These are phyloP conservation scores for Dicerorhinus sumatrensis DNA, from an alignment of 2,113 vertebrate genomes.

Conservation along the genomic window DNA sequence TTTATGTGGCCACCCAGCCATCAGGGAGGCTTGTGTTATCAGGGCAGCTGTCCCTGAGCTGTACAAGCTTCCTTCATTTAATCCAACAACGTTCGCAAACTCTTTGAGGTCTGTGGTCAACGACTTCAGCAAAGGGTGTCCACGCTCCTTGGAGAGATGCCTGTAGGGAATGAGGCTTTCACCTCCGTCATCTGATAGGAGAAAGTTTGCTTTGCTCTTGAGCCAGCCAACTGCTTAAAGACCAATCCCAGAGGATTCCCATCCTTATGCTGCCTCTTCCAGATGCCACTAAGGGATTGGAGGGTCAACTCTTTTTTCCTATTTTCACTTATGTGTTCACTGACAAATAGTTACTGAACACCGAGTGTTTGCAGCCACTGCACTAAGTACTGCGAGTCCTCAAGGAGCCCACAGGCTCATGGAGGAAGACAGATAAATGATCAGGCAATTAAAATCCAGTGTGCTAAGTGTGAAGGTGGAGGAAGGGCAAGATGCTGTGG, in stretches of 20 bases:
- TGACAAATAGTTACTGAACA: neutral
- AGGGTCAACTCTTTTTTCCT: too few relatives aligned
- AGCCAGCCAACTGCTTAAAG: neutral
- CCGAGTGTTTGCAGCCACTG: neutral
- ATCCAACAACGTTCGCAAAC: neutral
- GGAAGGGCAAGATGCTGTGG: neutral
- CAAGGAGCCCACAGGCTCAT: neutral
- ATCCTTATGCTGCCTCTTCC: neutral
- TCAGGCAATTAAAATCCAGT: neutral
- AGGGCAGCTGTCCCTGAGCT: neutral
- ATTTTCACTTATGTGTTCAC: neutral
- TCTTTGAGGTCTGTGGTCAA: slow-evolving; percentile 51
- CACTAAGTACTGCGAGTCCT: neutral
- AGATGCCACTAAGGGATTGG: neutral
- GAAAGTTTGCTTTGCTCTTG: neutral
- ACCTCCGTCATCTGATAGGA: neutral
- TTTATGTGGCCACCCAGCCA: neutral
- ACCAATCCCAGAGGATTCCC: neutral
- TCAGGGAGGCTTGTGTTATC: slow-evolving; percentile 9
- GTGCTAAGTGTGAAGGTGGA: neutral
- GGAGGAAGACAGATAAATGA: neutral
- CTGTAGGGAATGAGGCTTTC: neutral
- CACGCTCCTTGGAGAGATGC: neutral
- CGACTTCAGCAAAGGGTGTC: neutral
- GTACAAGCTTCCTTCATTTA: neutral